Conservation (phyloP, 35 echinoderm and acorn worm species). For the Apostichopus californicus region DNA sequence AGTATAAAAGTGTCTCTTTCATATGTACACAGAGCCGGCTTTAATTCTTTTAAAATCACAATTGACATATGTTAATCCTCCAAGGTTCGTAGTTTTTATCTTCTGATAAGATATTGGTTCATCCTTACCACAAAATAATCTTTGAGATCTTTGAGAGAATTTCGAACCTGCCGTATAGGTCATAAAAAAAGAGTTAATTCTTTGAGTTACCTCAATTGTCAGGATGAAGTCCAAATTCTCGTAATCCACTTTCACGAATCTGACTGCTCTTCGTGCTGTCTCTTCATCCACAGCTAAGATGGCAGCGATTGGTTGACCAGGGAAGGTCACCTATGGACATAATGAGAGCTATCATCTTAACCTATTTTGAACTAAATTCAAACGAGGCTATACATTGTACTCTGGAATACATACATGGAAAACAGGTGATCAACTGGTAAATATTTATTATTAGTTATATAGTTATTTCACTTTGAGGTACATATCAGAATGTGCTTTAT, state of each 20-base stretch:
- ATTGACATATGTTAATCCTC: no score
- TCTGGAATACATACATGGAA: not conserved
- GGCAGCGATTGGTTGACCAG: constrained; percentile 32
- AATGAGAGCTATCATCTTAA: not conserved
- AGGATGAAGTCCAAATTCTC: constrained; percentile 27
- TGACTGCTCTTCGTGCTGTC: constrained; percentile 25
- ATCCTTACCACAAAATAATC: no score
- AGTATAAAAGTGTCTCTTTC: no score
- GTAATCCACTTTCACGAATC: constrained; percentile 48
- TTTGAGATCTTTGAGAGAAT: no score
- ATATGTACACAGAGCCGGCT: no score
- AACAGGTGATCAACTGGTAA: not conserved
- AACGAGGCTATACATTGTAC: not conserved
- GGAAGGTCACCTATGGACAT: not conserved
- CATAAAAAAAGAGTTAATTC: not conserved
- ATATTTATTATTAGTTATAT: not conserved
- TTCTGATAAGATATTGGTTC: no score
- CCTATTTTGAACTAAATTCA: no score
- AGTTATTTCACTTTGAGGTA: not conserved
- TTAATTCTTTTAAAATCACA: no score
- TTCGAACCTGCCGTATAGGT: no score
- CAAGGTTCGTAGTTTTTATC: no score
- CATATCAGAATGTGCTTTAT: not conserved
- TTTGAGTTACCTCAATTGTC: constrained; percentile 25
- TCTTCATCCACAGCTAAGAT: constrained; percentile 38